Base-by-base conservation (phyloP, 2,113 vertebrate species). In the Paramisgurnus dabryanus region DNA sequence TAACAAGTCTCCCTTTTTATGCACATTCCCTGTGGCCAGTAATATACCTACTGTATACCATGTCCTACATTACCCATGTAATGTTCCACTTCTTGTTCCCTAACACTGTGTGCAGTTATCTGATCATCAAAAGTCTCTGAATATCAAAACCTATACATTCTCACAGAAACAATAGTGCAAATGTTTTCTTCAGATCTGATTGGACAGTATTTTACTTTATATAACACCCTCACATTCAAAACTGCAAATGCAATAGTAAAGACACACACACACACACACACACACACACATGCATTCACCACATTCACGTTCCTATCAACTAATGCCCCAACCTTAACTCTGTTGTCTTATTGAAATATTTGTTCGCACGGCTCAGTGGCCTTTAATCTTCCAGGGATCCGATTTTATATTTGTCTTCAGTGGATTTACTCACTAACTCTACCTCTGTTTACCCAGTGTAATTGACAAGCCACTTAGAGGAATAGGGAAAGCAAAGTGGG, bases 371-470 rank as follows among this genome's bases (percentile, higher is more conserved):
- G 80, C 82, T 83, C 70, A 73, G 82, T 74, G 81, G 80, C 84
- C 80, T 85, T 87, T 85, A 87, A 80, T 89, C 81, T 86, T 85
- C 76, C 72, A 85, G 69, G 41, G 82, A 83, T 85, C 66, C 45
- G 17, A 45, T 84, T 83, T 89, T 85, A 78, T 85, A 85, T 88
- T 85, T 87, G 83, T 82, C 86, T 84, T 76, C 17, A 76, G 76
- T 84, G 86, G 87, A 89, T 89, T 89, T 86, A 86, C 85, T 86
- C 79, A 61, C 77, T 76, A 78, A 74, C 86, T 82, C 84, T 80
- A 55, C 66, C 80, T 79, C 85, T 82, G 87, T 86, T 88, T 88
- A 86, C 82, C 80, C 80, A 80, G 78, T 79, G 85, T 89, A 86
- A 87, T 87, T 87, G 84, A 85, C 85, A 86, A 83, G 82, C 81